Conservation (phyloP, 2,797 vertebrate genomes). For the Microchirus variegatus region DNA sequence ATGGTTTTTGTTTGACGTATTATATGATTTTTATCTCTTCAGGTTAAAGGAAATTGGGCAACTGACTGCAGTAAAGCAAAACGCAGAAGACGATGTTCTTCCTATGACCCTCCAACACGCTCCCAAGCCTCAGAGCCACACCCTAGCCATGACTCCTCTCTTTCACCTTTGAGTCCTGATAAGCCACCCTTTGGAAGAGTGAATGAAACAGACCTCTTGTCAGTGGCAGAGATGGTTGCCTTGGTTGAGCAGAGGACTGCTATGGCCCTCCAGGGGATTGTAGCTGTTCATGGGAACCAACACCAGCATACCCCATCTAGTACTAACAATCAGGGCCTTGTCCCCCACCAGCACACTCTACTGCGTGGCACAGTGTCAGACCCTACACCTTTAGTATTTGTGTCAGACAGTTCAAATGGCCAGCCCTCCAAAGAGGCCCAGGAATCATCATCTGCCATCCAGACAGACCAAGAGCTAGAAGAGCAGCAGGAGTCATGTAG, state of each 20-base stretch:
- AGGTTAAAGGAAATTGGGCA: conserved; percentile 94
- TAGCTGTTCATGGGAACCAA: conserved; percentile 72
- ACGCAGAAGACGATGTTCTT: conserved; percentile 89
- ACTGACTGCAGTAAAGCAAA: conserved; percentile 93
- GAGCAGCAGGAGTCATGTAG: conserved; percentile 84
- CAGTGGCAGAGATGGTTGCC: conserved; percentile 96
- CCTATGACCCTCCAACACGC: conserved; percentile 86
- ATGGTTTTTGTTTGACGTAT: not conserved
- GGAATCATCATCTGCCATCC: conserved; percentile 66
- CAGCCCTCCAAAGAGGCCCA: conserved; percentile 66
- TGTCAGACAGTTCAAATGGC: conserved; percentile 77
- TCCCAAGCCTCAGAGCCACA: conserved; percentile 59
- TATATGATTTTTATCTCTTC: not conserved
- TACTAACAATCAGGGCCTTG: conserved; percentile 50
- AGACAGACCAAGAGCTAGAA: conserved; percentile 75
- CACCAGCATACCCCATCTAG: conserved; percentile 45
- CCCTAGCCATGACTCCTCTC: conserved; percentile 44
- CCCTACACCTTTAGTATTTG: conserved; percentile 77
- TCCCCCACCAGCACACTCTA: conserved; percentile 68
- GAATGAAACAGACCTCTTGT: conserved; percentile 86
- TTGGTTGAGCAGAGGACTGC: conserved; percentile 90
- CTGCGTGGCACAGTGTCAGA: conserved; percentile 68
- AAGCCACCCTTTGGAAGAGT: conserved; percentile 61
- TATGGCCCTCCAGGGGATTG: conserved; percentile 86
- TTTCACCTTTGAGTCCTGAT: conserved; percentile 41